phyloP scores from a whole-genome alignment of 92 coral and sea anemone genomes.

The Isaurus tuberculatus region DNA sequence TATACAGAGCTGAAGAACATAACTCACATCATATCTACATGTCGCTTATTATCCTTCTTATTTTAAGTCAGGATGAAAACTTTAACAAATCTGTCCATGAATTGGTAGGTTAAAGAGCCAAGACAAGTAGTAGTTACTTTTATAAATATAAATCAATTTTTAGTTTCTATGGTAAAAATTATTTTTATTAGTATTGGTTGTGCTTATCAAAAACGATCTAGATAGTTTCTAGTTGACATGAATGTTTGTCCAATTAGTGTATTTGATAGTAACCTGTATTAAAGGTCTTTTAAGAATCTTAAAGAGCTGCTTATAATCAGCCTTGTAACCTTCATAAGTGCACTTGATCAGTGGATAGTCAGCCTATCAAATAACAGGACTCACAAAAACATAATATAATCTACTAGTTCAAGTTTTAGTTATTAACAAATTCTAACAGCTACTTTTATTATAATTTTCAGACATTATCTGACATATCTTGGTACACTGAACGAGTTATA shows the following conservation, averaged over 20 bases:
- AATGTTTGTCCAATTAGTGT: too few relatives aligned
- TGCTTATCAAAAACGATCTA: too few relatives aligned
- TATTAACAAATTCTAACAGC: neutral
- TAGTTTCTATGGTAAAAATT: too few relatives aligned
- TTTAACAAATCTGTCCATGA: slow-evolving; percentile 99
- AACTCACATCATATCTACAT: slow-evolving; percentile 98
- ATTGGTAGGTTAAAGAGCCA: slow-evolving; percentile 73
- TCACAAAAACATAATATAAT: neutral
- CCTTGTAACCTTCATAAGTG: too few relatives aligned
- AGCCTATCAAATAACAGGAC: neutral
- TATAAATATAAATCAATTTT: too few relatives aligned
- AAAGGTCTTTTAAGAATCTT: too few relatives aligned
- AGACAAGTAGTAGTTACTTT: too few relatives aligned
- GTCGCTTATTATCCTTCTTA: slow-evolving; percentile 93
- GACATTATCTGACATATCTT: slow-evolving; percentile 78
- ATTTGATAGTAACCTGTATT: too few relatives aligned
- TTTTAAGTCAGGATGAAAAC: slow-evolving; percentile 95
- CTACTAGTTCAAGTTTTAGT: neutral
- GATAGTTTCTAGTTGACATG: too few relatives aligned
- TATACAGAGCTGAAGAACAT: slow-evolving; percentile 93
- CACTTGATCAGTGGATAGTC: neutral
- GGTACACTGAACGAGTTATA: slow-evolving; percentile 97
- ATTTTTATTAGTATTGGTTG: too few relatives aligned
- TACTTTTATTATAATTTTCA: slow-evolving; percentile 20
- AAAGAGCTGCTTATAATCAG: too few relatives aligned